A percentile compares a stretch with the other conserved stretches of the same genome.
These are phyloP conservation scores for Pionites leucogaster DNA, from an alignment of 2,113 vertebrate genomes.

Conservation along the genomic window DNA sequence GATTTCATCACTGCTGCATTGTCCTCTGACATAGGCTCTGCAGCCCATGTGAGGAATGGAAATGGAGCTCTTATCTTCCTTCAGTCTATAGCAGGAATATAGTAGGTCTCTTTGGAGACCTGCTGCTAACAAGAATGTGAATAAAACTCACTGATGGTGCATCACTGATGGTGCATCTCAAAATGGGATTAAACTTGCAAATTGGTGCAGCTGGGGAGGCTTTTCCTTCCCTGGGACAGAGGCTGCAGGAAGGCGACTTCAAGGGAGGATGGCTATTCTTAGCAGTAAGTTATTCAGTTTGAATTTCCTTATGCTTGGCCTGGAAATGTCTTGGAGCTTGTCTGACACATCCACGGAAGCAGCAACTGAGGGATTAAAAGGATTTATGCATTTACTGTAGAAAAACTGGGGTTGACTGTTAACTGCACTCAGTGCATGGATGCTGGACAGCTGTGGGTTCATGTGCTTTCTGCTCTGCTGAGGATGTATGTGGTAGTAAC, in stretches of 20 bases:
- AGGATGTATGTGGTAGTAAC: accelerated
- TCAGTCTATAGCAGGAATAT: neutral
- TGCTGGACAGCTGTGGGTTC: neutral
- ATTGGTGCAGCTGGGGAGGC: neutral
- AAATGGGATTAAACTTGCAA: neutral
- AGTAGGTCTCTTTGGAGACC: neutral
- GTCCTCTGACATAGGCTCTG: no score
- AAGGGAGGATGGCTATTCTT: neutral
- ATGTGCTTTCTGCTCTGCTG: neutral
- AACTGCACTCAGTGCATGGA: accelerated
- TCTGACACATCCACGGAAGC: neutral
- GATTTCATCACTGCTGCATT: accelerated
- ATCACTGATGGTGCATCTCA: neutral
- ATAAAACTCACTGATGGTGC: neutral
- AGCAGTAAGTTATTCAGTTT: neutral
- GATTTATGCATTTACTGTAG: neutral
- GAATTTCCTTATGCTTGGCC: neutral
- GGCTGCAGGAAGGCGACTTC: neutral
- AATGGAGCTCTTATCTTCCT: accelerated
- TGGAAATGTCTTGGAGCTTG: neutral
- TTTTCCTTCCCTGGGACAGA: neutral
- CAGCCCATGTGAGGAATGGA: neutral
- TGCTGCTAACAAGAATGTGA: neutral
- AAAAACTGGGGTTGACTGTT: neutral
- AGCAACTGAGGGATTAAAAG: neutral